Conservation (phyloP, 2,888 invertebrate species). For the Ormyrus nitidulus region DNA sequence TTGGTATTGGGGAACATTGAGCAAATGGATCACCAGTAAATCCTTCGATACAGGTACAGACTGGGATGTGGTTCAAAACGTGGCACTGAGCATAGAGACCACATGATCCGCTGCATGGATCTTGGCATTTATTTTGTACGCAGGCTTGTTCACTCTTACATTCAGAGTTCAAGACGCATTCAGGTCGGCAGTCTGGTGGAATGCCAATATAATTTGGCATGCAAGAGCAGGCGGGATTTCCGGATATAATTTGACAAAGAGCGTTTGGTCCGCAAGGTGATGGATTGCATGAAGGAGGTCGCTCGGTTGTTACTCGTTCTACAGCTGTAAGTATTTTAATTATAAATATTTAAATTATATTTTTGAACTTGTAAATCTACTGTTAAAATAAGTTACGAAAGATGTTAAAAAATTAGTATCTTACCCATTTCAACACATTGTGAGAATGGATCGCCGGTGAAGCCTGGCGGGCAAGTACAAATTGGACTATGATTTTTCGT, state of each 20-base stretch:
- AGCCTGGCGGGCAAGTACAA: slow-evolving; percentile 90
- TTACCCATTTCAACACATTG: slow-evolving; percentile 84
- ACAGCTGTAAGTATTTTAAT: slow-evolving; percentile 59
- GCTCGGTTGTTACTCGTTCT: slow-evolving; percentile 77
- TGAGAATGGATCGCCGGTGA: slow-evolving; percentile 90
- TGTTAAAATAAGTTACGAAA: too few species aligned
- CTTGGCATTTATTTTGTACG: slow-evolving; percentile 86
- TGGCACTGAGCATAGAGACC: slow-evolving; percentile 88
- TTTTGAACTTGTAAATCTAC: too few species aligned
- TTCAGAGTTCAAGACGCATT: slow-evolving; percentile 87
- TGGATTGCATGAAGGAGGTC: slow-evolving; percentile 86
- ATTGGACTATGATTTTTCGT: slow-evolving; percentile 91
- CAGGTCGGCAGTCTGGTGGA: slow-evolving; percentile 87
- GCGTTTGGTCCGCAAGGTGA: slow-evolving; percentile 92
- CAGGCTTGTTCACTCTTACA: slow-evolving; percentile 87
- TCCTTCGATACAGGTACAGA: slow-evolving; percentile 85
- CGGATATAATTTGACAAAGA: slow-evolving; percentile 85
- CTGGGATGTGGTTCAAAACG: slow-evolving; percentile 88
- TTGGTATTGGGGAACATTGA: slow-evolving; percentile 77
- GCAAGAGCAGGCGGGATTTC: slow-evolving; percentile 88
- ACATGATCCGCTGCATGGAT: slow-evolving; percentile 90
- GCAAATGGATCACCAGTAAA: slow-evolving; percentile 89
- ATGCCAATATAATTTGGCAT: slow-evolving; percentile 86
- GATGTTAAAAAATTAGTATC: slow-evolving; percentile 60
- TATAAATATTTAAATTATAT: too few species aligned